Evolutionary conservation across 2,797 vertebrate species (phyloP).

Genomic region (Poecile montanus): DNA sequence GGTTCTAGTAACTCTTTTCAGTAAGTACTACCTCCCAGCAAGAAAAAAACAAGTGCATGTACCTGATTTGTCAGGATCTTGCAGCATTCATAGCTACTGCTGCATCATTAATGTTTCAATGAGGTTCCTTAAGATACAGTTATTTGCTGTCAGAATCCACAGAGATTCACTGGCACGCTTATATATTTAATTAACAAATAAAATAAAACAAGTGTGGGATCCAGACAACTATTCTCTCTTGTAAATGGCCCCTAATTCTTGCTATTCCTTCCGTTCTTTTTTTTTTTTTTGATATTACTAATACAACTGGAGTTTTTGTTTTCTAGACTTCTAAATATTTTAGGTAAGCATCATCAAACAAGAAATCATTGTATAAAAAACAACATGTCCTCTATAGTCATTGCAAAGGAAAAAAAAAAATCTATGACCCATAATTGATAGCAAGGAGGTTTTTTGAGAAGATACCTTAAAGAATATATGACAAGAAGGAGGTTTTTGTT

Average conservation of each 20-base stretch:
- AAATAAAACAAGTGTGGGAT: background rate
- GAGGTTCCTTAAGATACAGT: background rate
- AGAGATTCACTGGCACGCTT: background rate
- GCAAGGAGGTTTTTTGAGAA: background rate
- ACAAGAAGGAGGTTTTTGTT: background rate
- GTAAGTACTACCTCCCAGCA: background rate
- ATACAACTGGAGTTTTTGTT: background rate
- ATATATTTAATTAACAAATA: background rate
- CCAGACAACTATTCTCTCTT: background rate
- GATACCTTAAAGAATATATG: background rate
- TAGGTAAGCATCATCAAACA: background rate
- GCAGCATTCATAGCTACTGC: background rate
- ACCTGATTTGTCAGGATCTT: background rate
- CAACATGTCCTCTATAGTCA: accelerated
- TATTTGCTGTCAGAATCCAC: background rate
- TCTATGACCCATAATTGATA: background rate
- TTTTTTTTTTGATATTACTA: background rate
- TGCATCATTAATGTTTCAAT: background rate
- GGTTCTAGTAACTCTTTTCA: background rate
- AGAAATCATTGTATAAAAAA: background rate
- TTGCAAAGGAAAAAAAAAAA: background rate
- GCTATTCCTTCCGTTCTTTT: background rate
- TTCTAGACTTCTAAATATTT: background rate
- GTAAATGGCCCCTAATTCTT: background rate
- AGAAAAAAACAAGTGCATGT: background rate